phyloP scores from a whole-genome alignment of 2,888 invertebrate species.

The Yponomeuta cagnagella region DNA sequence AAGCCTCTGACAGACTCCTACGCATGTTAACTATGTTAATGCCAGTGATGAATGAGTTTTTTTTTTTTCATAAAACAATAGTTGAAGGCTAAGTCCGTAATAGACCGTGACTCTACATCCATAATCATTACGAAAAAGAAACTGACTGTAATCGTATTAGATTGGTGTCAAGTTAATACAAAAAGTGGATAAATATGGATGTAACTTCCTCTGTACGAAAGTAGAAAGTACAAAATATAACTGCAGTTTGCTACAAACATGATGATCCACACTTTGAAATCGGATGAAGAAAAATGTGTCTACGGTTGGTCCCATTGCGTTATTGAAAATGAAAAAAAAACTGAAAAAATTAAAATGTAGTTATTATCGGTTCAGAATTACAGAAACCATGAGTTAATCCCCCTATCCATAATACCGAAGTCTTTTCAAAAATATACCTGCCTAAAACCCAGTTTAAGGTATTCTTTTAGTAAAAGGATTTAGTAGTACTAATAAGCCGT shows the following conservation, averaged over 20 bases:
- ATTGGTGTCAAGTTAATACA: not conserved
- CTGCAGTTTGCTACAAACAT: not conserved
- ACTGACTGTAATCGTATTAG: not conserved
- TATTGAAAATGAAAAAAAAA: no score
- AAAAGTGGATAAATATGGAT: not conserved
- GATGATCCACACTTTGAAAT: not conserved
- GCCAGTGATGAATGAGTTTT: slow-evolving; percentile 4
- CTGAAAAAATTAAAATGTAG: no score
- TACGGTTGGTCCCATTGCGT: not conserved
- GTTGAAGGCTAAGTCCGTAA: not conserved
- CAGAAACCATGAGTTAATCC: no score
- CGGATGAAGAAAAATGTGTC: not conserved
- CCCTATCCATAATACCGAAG: no score
- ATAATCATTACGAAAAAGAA: not conserved
- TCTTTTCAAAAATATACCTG: no score
- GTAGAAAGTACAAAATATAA: not conserved
- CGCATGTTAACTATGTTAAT: slow-evolving; percentile 25
- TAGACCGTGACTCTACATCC: not conserved
- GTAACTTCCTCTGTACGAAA: slow-evolving; percentile 5
- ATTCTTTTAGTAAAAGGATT: no score
- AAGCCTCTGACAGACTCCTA: slow-evolving; percentile 37
- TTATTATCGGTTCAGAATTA: no score
- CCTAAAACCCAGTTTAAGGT: no score
- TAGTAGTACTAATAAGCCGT: no score
- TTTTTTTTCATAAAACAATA: not conserved